Evolutionary conservation across 2,797 vertebrate genomes (phyloP).

Genomic region (Nannoperca obscura): DNA sequence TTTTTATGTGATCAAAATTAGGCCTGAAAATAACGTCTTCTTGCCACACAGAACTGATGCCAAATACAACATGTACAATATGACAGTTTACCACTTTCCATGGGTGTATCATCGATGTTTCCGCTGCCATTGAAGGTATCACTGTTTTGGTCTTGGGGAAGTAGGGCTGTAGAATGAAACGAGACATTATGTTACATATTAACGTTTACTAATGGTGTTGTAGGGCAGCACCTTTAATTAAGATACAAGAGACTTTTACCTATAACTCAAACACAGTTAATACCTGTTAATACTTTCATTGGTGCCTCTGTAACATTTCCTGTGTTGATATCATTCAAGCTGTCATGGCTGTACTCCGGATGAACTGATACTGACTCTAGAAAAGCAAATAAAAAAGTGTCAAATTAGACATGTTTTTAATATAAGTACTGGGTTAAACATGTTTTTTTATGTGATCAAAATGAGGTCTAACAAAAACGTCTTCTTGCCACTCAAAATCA

Average conservation of each 20-base stretch:
- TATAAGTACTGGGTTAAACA: not conserved
- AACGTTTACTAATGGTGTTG: no score
- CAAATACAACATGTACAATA: not conserved
- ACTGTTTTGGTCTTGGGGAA: not conserved
- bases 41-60: no score
- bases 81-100: constrained; percentile 36
- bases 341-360: not conserved
- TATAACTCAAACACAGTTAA: not conserved
- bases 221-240: not conserved
- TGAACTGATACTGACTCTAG: constrained; percentile 29
- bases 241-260: not conserved
- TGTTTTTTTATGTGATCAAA: not conserved
- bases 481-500: no score
- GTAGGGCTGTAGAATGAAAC: not conserved
- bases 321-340: constrained; percentile 12
- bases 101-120: not conserved
- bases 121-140: not conserved
- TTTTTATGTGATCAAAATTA: no score
- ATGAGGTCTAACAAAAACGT: no score
- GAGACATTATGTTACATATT: not conserved
- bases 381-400: not conserved
- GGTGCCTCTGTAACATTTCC: constrained; percentile 42
- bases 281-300: constrained; percentile 30
- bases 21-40: no score
- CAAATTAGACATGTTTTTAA: not conserved